These are phyloP conservation scores for Chaenogobius annularis DNA, from an alignment of 2,113 vertebrate species.

Conservation along the genomic window DNA sequence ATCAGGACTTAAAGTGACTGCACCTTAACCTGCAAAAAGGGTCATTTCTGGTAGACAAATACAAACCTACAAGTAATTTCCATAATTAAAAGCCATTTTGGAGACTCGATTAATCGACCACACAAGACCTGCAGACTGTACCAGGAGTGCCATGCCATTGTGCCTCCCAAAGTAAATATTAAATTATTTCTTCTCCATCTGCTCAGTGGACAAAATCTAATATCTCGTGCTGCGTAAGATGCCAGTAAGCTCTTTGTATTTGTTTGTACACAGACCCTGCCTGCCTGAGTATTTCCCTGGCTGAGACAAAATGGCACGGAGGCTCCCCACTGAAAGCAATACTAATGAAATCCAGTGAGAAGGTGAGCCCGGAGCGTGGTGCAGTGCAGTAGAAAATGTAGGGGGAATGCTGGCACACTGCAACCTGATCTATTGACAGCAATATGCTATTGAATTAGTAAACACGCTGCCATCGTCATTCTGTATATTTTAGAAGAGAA, in stretches of 20 bases:
- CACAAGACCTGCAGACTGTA: too few species aligned
- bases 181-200: not conserved
- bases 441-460: not conserved
- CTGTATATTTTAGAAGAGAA: not conserved
- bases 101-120: too few species aligned
- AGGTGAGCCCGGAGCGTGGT: conserved; percentile 26
- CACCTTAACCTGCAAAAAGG: too few species aligned
- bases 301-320: conserved; percentile 18
- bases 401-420: conserved; percentile 9
- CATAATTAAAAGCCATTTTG: too few species aligned
- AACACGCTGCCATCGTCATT: not conserved
- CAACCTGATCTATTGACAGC: not conserved
- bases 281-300: conserved; percentile 26
- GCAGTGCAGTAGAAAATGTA: conserved; percentile 46
- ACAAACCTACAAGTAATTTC: too few species aligned
- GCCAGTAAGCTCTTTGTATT: not conserved
- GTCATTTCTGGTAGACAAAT: too few species aligned
- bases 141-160: not conserved
- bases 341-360: conserved; percentile 34
- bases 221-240: conserved; percentile 8
- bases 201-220: not conserved
- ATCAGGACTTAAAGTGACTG: not conserved
- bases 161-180: not conserved
- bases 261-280: conserved; percentile 7
- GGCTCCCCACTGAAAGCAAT: conserved; percentile 25